Base-by-base conservation (phyloP, 2,888 invertebrate species). In the Willowsia nigromaculata region DNA sequence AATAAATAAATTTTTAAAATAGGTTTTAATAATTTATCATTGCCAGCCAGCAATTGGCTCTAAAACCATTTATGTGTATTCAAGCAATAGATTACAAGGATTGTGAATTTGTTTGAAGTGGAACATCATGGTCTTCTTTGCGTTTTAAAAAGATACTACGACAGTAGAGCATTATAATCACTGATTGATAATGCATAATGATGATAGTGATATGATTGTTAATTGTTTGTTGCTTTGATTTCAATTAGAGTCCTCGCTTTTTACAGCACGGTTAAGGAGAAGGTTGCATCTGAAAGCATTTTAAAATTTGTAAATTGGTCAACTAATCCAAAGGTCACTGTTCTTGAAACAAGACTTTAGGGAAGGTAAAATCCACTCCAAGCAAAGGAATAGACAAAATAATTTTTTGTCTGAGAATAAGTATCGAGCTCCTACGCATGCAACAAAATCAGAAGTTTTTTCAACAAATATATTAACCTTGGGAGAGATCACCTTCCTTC, bases 321-420 rank as follows among this genome's bases (percentile, higher is more conserved):
- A 71, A 53, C 50, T 68, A 78, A 80, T 27, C 68, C 53, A 86
- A 86, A 86, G 86, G 80, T 86, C 86, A 80, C 80, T 86, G 86
- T 86, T 86, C 86, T 86, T 33, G 68, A 86, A 85, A 62, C 30
- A n/a, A 65, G 7, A 65, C 9, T n/a, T 33, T 65, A 15, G 9
- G 1, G 25, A 59, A 22, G 22, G 59, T 53, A 13, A 50, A 18
- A 50, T 15, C 50, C 13, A 43, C 15, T 50, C 13, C 33, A 22
- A 33, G 15, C 50, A 68, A 71, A 18, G 37, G 7, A 43, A 33
- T 59, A 37, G 9, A 56, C n/a, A n/a, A n/a, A n/a, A n/a, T n/a
- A n/a, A n/a, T n/a, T n/a, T n/a, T n/a, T n/a, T n/a, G n/a, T n/a
- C n/a, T n/a, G n/a, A n/a, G n/a, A n/a, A n/a, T n/a, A n/a, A n/a